Evolutionary conservation across 64 coral and sea anemone species (phyloP).

Genomic region (Montipora capricornis): DNA sequence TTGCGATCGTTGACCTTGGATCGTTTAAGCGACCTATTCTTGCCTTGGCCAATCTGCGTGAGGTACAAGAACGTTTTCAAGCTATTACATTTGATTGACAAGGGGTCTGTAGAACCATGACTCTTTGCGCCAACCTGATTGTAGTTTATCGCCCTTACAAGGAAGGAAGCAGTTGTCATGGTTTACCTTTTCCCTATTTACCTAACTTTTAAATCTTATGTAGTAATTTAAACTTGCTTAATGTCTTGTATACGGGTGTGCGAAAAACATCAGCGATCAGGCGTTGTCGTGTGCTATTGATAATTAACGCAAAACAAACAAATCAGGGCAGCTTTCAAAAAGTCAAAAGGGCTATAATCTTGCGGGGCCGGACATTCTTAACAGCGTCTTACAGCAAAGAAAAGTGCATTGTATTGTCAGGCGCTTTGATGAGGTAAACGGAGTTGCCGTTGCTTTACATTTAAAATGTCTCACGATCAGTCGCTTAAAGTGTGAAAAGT

Average conservation of each 20-base stretch:
- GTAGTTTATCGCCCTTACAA: background rate
- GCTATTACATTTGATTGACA: background rate
- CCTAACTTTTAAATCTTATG: background rate
- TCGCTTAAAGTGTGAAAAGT: conserved; percentile 23
- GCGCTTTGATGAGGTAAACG: too few species aligned
- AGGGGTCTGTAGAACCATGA: background rate
- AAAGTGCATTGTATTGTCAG: too few species aligned
- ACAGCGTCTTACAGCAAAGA: too few species aligned
- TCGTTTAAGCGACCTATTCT: background rate
- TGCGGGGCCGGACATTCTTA: too few species aligned
- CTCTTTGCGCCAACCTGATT: background rate
- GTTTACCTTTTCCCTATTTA: background rate
- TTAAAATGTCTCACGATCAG: background rate
- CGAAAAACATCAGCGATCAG: too few species aligned
- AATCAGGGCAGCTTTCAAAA: too few species aligned
- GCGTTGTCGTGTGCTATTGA: too few species aligned
- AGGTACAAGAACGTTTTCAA: background rate
- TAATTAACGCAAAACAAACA: too few species aligned
- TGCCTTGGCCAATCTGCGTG: too few species aligned
- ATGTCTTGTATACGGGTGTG: too few species aligned
- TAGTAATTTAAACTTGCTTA: background rate
- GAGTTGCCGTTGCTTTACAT: background rate
- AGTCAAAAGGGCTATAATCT: too few species aligned
- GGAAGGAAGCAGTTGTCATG: background rate
- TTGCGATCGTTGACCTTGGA: too few species aligned